These are phyloP conservation scores for Clarias batrachus DNA, from an alignment of 2,113 vertebrate species.

Conservation along the genomic window DNA sequence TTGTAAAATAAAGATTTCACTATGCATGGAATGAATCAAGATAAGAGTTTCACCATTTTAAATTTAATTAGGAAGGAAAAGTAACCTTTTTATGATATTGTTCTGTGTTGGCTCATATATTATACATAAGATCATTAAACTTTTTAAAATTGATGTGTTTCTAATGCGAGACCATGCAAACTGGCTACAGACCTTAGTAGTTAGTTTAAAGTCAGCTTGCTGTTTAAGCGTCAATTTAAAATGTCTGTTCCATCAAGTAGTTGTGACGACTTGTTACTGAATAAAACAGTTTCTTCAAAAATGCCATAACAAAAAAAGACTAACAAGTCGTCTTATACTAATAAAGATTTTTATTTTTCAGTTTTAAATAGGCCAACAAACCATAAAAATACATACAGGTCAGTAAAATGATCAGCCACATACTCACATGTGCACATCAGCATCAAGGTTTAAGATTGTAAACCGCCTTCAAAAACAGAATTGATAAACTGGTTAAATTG, in stretches of 20 bases:
- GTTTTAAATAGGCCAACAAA: constrained; percentile 74
- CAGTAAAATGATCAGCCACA: constrained; percentile 64
- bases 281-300: not conserved
- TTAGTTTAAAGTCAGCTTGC: not conserved
- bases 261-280: not conserved
- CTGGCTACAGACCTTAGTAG: not conserved
- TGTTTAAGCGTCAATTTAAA: not conserved
- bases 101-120: not conserved
- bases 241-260: not conserved
- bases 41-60: too few relatives aligned
- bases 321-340: constrained; percentile 47
- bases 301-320: not conserved
- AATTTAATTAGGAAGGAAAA: too few relatives aligned
- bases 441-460: constrained; percentile 62
- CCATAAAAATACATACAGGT: constrained; percentile 63
- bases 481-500: constrained; percentile 20
- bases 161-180: not conserved
- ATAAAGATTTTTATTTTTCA: constrained; percentile 72
- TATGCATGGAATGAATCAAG: too few relatives aligned
- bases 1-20: too few relatives aligned
- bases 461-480: constrained; percentile 63
- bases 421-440: constrained; percentile 70
- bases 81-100: too few relatives aligned
- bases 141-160: not conserved
- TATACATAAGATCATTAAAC: not conserved